Evolutionary conservation across 2,113 vertebrate species (phyloP), one percentile per base, ranked within the genome.

Genomic region (Protobothrops mucrosquamatus): DNA sequence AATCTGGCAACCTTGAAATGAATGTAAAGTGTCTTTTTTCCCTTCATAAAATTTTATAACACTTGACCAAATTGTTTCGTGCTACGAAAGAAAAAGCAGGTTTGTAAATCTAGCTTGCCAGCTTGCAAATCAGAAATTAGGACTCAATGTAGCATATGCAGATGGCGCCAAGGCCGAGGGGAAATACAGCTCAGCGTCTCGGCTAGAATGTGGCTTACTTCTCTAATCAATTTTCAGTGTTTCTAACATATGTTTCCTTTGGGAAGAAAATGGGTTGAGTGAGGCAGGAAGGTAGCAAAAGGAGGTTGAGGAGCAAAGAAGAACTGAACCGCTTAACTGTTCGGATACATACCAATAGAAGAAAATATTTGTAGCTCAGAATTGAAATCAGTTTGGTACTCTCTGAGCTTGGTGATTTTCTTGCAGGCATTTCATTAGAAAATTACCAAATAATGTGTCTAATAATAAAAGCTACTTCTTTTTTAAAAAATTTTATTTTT

Each of bases 1-100:
- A 92, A 92, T 92, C 46, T 20, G 52, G 92, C 61, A 92, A 92
- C 92, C 87, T 92, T 92, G 92, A 92, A 92, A 92, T 92, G 92
- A 92, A 92, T 81, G 87, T 81, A 89, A 92, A 92, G 34, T 85
- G 51, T n/a, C 74, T 81, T 85, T 48, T 43, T 22, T 18, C 64
- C 51, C 52, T 85, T 69, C 87, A 92, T 92, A 92, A 92, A 92
- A 89, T 88, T 92, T 92, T 92, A 92, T 92, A 92, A 81, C 92
- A 92, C 87, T 92, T 81, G 92, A 85, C 92, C 92, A 89, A 85
- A 89, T 92, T 89, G 87, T 85, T 89, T 92, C 92, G 56, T 48
- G 92, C 39, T 12, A 92, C 7, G 15, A 34, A 69, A 89, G 54
- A 34, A 88, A 92, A 59, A 81, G 91, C 15, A 92, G 74, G 64